These are phyloP conservation scores for Malacosoma neustria DNA, from an alignment of 2,888 invertebrate species.

Conservation along the genomic window DNA sequence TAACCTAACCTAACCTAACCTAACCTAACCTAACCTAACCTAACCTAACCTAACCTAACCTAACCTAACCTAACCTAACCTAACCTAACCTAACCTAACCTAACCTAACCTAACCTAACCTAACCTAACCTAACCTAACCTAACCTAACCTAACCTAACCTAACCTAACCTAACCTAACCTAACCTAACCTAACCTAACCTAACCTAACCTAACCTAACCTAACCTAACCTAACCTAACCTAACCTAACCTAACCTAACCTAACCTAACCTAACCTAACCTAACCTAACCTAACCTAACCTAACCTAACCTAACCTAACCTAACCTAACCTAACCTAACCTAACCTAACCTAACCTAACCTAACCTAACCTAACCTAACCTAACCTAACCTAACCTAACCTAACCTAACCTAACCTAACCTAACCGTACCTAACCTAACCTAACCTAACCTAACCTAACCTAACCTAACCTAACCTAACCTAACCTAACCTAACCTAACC, in stretches of 20 bases:
- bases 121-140: conserved; percentile 7
- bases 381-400: conserved; percentile 7
- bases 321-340: conserved; percentile 9
- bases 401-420: conserved; percentile 9
- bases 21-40: conserved; percentile 9
- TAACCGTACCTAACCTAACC: conserved; percentile 8
- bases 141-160: conserved; percentile 9
- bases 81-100: conserved; percentile 7
- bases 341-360: conserved; percentile 8
- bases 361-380: conserved; percentile 7
- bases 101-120: conserved; percentile 8
- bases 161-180: conserved; percentile 9
- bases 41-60: conserved; percentile 7
- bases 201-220: conserved; percentile 9
- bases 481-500: conserved; percentile 8
- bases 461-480: conserved; percentile 8
- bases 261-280: conserved; percentile 10
- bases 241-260: conserved; percentile 10
- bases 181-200: conserved; percentile 9
- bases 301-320: conserved; percentile 10
- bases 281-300: conserved; percentile 10
- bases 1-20: conserved; percentile 10
- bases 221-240: conserved; percentile 9
- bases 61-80: conserved; percentile 7
- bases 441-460: conserved; percentile 8